Evolutionary conservation across 2,888 invertebrate genomes (phyloP).

Genomic region (Neocrepidodera transversa): DNA sequence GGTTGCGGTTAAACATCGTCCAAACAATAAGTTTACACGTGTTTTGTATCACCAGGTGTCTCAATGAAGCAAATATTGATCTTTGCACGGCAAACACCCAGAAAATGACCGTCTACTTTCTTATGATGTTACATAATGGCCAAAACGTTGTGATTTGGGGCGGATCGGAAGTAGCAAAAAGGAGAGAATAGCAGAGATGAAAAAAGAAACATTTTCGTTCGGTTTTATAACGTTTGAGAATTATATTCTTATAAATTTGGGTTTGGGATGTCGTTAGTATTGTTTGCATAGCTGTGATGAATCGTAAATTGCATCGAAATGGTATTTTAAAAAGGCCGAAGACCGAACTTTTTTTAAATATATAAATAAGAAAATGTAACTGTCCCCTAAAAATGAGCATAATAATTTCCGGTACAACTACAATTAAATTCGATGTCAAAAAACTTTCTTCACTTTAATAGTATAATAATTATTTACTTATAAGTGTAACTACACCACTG

Average conservation of each 20-base stretch:
- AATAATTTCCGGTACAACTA: too few relatives aligned
- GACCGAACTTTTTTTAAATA: too few relatives aligned
- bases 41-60: not conserved
- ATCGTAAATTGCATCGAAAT: too few relatives aligned
- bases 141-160: not conserved
- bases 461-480: too few relatives aligned
- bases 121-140: constrained; percentile 2
- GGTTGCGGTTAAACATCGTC: not conserved
- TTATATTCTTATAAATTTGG: not conserved
- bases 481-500: too few relatives aligned
- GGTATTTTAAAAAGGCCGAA: too few relatives aligned
- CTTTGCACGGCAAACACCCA: not conserved
- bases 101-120: not conserved
- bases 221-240: not conserved
- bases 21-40: not conserved
- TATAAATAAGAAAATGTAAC: too few relatives aligned
- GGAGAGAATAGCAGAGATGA: not conserved
- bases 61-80: not conserved
- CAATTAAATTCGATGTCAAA: too few relatives aligned
- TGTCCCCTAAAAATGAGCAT: too few relatives aligned
- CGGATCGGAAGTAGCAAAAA: not conserved
- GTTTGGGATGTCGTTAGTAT: not conserved
- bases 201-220: not conserved
- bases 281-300: not conserved
- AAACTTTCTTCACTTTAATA: too few relatives aligned